Conservation (phyloP, 2,888 invertebrate genomes). For the Hartigia nigra region DNA sequence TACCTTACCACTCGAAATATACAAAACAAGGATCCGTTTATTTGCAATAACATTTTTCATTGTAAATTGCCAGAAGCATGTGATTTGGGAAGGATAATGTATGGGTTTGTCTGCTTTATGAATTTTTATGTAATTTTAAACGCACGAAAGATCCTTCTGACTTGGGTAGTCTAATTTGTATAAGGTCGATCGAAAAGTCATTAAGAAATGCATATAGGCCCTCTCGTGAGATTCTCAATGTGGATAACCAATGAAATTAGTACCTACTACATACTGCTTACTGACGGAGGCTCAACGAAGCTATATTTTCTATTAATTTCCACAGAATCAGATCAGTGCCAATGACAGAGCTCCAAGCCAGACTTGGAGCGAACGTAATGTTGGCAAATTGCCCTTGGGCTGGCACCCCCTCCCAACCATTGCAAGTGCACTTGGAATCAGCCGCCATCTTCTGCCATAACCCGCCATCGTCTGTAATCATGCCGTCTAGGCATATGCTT, state of each 20-base stretch:
- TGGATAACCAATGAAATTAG: not conserved
- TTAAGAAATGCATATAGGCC: not conserved
- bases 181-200: not conserved
- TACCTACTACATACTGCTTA: not conserved
- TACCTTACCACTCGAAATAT: not conserved
- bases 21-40: not conserved
- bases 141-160: not conserved
- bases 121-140: not conserved
- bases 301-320: conserved; percentile 1
- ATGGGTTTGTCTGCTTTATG: not conserved
- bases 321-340: conserved; percentile 3
- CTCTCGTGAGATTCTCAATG: not conserved
- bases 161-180: not conserved
- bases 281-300: not conserved
- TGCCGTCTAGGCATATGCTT: not conserved
- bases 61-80: not conserved
- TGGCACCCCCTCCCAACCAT: not conserved
- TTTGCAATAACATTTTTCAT: not conserved
- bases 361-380: not conserved
- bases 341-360: conserved; percentile 9
- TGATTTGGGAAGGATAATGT: not conserved
- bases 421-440: conserved; percentile 5
- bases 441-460: conserved; percentile 11
- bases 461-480: conserved; percentile 10
- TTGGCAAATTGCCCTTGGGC: conserved; percentile 8